Conservation (phyloP, 2,113 vertebrate genomes). For the Cromileptes altivelis region DNA sequence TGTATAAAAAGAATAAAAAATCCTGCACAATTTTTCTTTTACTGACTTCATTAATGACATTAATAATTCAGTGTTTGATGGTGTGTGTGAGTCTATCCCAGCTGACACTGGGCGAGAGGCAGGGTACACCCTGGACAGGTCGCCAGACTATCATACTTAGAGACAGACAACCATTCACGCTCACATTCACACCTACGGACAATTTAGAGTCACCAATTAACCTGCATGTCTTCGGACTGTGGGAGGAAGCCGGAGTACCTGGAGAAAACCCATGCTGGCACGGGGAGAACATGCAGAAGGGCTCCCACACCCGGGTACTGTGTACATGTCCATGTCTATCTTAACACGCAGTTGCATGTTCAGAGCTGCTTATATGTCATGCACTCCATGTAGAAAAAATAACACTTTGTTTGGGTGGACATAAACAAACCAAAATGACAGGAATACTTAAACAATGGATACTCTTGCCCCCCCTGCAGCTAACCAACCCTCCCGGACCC, state of each 20-base stretch:
- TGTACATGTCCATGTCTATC: too few relatives aligned
- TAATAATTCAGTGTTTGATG: neutral
- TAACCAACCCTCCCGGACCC: conserved; percentile 53
- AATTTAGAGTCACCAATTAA: too few relatives aligned
- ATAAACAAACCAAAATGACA: conserved; percentile 80
- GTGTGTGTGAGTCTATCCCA: neutral
- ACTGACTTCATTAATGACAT: neutral
- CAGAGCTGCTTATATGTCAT: conserved; percentile 12
- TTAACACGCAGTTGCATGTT: neutral
- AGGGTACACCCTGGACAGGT: too few relatives aligned
- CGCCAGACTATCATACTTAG: too few relatives aligned
- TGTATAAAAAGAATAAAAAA: neutral
- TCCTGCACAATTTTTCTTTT: neutral
- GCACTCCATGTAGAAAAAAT: conserved; percentile 57
- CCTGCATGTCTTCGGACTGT: too few relatives aligned
- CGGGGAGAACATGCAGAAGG: too few relatives aligned
- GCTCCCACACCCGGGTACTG: too few relatives aligned
- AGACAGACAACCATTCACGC: too few relatives aligned
- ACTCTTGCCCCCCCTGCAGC: conserved; percentile 25
- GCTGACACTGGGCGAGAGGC: too few relatives aligned
- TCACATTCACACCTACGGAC: too few relatives aligned
- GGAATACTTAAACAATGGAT: conserved; percentile 83
- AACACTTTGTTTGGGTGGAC: conserved; percentile 73
- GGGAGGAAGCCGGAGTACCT: too few relatives aligned
- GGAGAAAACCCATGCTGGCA: too few relatives aligned